Conservation (phyloP, 2,888 invertebrate genomes). For the Esperia sulphurella region DNA sequence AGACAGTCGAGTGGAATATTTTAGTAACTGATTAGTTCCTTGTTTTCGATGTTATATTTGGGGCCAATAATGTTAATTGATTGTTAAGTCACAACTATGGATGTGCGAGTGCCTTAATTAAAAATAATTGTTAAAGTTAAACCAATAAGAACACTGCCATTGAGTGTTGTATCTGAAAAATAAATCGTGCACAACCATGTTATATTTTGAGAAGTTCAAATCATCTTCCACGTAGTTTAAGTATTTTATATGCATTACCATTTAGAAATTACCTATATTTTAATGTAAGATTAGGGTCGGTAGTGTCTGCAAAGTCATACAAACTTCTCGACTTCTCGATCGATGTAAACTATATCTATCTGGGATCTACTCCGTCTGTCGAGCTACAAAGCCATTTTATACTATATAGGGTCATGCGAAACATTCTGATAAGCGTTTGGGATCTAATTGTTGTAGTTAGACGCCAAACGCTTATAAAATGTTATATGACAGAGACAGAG, state of each 20-base stretch:
- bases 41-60: slow-evolving; percentile 44
- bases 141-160: slow-evolving; percentile 45
- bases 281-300: slow-evolving; percentile 46
- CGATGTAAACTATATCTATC: too few species aligned
- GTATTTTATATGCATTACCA: slow-evolving; percentile 75
- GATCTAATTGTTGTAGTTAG: too few species aligned
- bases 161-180: slow-evolving; percentile 29
- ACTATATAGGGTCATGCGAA: too few species aligned
- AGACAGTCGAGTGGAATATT: slow-evolving; percentile 42
- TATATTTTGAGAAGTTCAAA: slow-evolving; percentile 43
- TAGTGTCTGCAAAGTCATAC: slow-evolving; percentile 24
- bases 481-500: too few species aligned
- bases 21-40: slow-evolving; percentile 56
- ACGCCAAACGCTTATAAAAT: too few species aligned
- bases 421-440: too few species aligned
- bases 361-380: too few species aligned
- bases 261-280: slow-evolving; percentile 55
- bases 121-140: slow-evolving; percentile 30
- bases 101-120: slow-evolving; percentile 57
- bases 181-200: slow-evolving; percentile 43
- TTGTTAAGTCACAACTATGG: slow-evolving; percentile 34
- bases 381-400: too few species aligned
- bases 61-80: slow-evolving; percentile 50
- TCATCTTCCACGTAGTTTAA: slow-evolving; percentile 71
- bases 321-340: too few species aligned